These are phyloP conservation scores for Nesogale talazaci DNA, from an alignment of 2,113 vertebrate species.

Conservation along the genomic window DNA sequence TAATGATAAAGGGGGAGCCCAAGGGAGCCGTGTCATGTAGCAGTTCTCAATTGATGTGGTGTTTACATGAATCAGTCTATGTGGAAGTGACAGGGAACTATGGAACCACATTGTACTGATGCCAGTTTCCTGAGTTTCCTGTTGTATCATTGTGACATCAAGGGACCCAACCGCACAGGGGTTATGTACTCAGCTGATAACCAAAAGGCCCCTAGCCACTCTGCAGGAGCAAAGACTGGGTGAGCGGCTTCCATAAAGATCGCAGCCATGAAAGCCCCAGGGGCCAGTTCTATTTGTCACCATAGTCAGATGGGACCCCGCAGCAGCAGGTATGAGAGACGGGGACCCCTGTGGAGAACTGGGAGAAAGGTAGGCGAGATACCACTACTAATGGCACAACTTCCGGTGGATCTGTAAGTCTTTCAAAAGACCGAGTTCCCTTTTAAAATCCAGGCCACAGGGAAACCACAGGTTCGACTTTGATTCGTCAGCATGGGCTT, in stretches of 20 bases:
- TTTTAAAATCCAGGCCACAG: not conserved
- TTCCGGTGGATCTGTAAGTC: not conserved
- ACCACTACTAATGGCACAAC: conserved; percentile 8
- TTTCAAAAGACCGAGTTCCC: conserved; percentile 25
- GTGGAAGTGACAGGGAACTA: not conserved
- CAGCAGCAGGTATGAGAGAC: no score
- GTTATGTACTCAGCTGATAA: no score
- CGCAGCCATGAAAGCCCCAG: not conserved
- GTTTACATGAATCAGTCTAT: not conserved
- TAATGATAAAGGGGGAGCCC: not conserved
- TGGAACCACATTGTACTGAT: not conserved
- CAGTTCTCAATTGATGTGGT: not conserved
- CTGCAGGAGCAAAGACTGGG: not conserved
- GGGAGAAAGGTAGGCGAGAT: not conserved
- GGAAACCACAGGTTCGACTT: not conserved
- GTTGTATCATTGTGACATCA: not conserved
- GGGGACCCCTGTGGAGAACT: no score
- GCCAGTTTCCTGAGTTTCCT: not conserved
- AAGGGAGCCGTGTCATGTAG: not conserved
- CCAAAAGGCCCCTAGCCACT: not conserved
- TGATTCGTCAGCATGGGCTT: not conserved
- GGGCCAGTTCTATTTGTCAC: no score
- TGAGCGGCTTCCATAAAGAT: not conserved
- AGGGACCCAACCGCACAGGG: no score
- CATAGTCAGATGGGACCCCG: no score